Conservation (phyloP, 2,113 vertebrate species). For the Vimba vimba region DNA sequence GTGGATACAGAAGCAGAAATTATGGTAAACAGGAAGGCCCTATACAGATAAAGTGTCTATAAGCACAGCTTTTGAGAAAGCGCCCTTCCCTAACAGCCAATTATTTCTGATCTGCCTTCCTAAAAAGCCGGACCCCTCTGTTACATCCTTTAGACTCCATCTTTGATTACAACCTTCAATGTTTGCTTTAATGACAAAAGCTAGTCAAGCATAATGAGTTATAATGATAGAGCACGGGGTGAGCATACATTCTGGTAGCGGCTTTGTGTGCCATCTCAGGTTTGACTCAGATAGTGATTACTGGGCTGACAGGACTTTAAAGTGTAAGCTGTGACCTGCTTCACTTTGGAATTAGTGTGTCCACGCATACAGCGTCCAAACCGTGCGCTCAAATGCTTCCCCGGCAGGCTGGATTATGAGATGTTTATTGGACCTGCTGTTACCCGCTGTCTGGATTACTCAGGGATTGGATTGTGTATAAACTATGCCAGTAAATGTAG, state of each 20-base stretch:
- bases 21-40: conserved; percentile 2
- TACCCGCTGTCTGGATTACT: conserved; percentile 53
- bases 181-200: conserved; percentile 56
- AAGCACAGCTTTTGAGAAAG: conserved; percentile 46
- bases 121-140: conserved; percentile 19
- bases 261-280: conserved; percentile 44
- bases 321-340: conserved; percentile 52
- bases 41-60: conserved; percentile 24
- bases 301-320: conserved; percentile 49
- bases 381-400: conserved; percentile 32
- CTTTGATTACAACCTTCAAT: conserved; percentile 60
- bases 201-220: conserved; percentile 61
- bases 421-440: conserved; percentile 63
- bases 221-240: conserved; percentile 59
- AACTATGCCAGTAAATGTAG: conserved; percentile 61
- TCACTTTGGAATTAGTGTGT: conserved; percentile 58
- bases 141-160: conserved; percentile 43
- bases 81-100: conserved; percentile 33
- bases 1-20: conserved; percentile 8
- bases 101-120: conserved; percentile 52
- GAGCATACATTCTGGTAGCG: conserved; percentile 19
- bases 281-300: conserved; percentile 50
- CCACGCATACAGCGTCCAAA: conserved; percentile 48
- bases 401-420: conserved; percentile 61
- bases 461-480: conserved; percentile 50